Conservation (phyloP, 1,140 invertebrate genomes). For the Phortica variegata region DNA sequence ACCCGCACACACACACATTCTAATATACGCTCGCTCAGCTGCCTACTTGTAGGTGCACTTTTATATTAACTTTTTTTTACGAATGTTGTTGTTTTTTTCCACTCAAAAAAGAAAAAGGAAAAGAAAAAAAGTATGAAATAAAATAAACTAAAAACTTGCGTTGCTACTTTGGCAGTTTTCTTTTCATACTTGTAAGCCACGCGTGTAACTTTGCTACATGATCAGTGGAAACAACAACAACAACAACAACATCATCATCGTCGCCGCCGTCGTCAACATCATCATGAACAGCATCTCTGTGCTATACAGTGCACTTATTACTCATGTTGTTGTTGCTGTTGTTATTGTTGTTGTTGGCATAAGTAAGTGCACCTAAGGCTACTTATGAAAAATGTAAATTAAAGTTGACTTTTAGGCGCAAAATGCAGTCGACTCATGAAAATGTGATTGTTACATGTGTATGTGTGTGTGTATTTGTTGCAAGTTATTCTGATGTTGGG, state of each 20-base stretch:
- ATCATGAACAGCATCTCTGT: constrained; percentile 17
- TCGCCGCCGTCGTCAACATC: background rate
- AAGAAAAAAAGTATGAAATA: too few species aligned
- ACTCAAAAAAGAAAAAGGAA: too few species aligned
- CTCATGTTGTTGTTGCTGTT: constrained; percentile 10
- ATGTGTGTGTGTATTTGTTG: too few species aligned
- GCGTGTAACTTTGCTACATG: too few species aligned
- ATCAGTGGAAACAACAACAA: constrained; percentile 2
- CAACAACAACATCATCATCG: constrained; percentile 23
- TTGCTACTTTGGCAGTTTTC: constrained; percentile 33
- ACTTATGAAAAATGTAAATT: constrained; percentile 56
- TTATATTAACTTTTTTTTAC: constrained; percentile 4
- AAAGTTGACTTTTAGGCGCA: constrained; percentile 51
- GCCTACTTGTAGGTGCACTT: background rate
- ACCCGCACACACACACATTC: constrained; percentile 4
- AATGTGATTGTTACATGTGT: too few species aligned
- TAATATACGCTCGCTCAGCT: too few species aligned
- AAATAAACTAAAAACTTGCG: background rate
- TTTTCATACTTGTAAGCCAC: constrained; percentile 29
- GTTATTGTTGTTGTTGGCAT: constrained; percentile 36
- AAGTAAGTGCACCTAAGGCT: constrained; percentile 56
- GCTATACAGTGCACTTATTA: background rate
- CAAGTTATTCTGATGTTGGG: too few species aligned
- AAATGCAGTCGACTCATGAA: too few species aligned
- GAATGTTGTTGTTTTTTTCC: background rate